These are phyloP conservation scores for Sinohyriopsis cumingii DNA, from an alignment of 2,888 invertebrate species.

Conservation along the genomic window DNA sequence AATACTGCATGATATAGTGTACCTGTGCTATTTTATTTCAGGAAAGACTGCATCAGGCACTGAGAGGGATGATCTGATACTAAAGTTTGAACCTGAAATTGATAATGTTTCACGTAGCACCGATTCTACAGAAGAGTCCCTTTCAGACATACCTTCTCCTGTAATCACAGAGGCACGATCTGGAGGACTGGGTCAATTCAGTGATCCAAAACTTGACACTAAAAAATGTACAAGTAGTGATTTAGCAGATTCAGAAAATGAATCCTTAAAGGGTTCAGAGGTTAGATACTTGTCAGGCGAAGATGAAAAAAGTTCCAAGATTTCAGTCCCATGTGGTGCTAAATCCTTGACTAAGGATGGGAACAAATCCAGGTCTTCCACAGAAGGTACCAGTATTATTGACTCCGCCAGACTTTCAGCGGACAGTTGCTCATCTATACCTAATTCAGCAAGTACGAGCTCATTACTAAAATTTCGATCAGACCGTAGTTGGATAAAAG, in stretches of 20 bases:
- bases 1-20: too few species aligned
- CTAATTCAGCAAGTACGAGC: constrained; percentile 15
- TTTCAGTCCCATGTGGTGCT: too few species aligned
- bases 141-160: constrained; percentile 52
- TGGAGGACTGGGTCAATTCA: not conserved
- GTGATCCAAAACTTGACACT: constrained; percentile 16
- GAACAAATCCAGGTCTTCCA: too few species aligned
- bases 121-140: constrained; percentile 61
- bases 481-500: constrained; percentile 50
- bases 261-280: too few species aligned
- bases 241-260: not conserved
- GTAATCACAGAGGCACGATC: constrained; percentile 14
- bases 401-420: too few species aligned
- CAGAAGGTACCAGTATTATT: too few species aligned
- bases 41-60: not conserved
- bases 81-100: constrained; percentile 43
- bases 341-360: too few species aligned
- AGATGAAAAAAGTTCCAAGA: too few species aligned
- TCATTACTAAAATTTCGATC: constrained; percentile 32
- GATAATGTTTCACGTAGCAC: constrained; percentile 62
- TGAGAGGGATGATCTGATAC: not conserved
- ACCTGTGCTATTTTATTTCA: too few species aligned
- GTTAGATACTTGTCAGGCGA: too few species aligned
- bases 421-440: too few species aligned
- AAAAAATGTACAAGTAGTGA: constrained; percentile 12